Percentiles rank a stretch among this genome's conserved stretches.
Conservation (phyloP, 1,140 invertebrate genomes). For the Drosophila sp. region DNA sequence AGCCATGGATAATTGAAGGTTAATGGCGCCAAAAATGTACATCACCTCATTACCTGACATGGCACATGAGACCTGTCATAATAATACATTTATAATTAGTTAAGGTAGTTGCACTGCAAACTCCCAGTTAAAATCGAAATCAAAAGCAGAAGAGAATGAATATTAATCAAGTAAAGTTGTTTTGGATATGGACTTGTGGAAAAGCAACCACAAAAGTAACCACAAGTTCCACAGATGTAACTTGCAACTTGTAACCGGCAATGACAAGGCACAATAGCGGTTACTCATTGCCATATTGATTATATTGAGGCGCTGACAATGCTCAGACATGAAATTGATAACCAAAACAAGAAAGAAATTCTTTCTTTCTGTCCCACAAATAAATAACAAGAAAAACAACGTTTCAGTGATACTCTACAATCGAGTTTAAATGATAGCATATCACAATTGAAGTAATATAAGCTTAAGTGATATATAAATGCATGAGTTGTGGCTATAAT, state of each 20-base stretch:
- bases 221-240: constrained; percentile 19
- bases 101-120: constrained; percentile 24
- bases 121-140: neutral
- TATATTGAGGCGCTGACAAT: constrained; percentile 40
- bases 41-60: constrained; percentile 23
- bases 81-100: constrained; percentile 56
- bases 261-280: constrained; percentile 43
- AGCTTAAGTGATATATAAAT: neutral
- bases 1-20: constrained; percentile 70
- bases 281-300: constrained; percentile 51
- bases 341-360: constrained; percentile 40
- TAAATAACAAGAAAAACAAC: neutral
- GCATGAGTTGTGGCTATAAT: neutral
- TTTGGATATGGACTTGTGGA: neutral
- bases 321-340: constrained; percentile 45
- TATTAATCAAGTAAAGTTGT: constrained; percentile 3
- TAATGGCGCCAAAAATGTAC: constrained; percentile 76
- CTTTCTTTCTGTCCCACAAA: neutral
- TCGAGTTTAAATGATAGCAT: constrained; percentile 3
- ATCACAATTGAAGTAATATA: constrained; percentile 1
- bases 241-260: constrained; percentile 17
- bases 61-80: constrained; percentile 50
- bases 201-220: constrained; percentile 16
- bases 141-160: constrained; percentile 16
- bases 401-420: neutral